Base-by-base conservation (phyloP, 2,888 invertebrate genomes). In the Scaptomyza tumidula region DNA sequence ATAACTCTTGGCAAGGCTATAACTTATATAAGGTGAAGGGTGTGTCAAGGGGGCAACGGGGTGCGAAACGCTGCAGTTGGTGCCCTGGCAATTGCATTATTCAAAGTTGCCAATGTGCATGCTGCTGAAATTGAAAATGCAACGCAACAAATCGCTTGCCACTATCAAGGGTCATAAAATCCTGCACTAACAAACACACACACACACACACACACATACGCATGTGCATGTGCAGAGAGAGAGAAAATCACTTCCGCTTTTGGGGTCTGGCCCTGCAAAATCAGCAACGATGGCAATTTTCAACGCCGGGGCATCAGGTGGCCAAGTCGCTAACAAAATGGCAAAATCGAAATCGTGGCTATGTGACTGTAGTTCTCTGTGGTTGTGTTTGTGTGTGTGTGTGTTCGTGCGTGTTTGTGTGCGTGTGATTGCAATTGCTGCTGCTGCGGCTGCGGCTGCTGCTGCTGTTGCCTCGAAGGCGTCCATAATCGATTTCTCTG, bases 121-220 rank as follows among this genome's bases (percentile, higher is more conserved):
- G 71, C 73, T 74, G 76, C 85, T 39, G 56, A 85, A 85, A 85
- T 85, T 86, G 84, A 85, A 85, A 85, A 85, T 86, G 84, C 84
- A 84, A 74, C 84, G 84, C 86, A 85, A 85, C 82, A 85, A 86
- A 85, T 86, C 84, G 86, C 80, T 75, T 82, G 86, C 80, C 80
- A 76, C 86, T 81, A 84, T 82, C 85, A 84, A 76, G 84, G 85
- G 84, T 84, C 85, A 84, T 85, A 84, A 84, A 85, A 82, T 81
- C 57, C 78, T 59, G 58, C 55, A 60, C 54, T 50, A 43, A 61
- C 49, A 43, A 46, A 46, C 55, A 64, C 62, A 52, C 70, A 48
- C 71, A 48, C 58, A 50, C 56, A 19, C 39, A 50, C 7, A 46
- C 55, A 58, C n/a, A 71, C 56, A 78, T 71, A 71, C n/a, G 69